A percentile compares a stretch with the other conserved stretches of the same genome.
phyloP scores from a whole-genome alignment of 2,888 invertebrate species.

The Leptogaster cylindrica region DNA sequence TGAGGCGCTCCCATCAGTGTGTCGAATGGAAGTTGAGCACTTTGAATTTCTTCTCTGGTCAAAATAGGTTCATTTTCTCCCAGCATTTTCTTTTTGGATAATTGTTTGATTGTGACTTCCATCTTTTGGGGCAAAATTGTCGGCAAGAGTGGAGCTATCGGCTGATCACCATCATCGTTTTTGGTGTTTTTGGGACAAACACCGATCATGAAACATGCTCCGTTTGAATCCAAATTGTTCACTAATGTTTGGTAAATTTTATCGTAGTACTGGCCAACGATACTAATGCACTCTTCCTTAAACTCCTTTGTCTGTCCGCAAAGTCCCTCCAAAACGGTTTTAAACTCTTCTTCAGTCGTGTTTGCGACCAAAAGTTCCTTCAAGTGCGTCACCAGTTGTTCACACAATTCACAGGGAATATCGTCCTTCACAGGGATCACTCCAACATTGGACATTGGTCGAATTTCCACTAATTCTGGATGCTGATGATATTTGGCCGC shows the following conservation, averaged over 20 bases:
- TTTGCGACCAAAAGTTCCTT: constrained; percentile 82
- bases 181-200: constrained; percentile 56
- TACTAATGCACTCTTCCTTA: constrained; percentile 73
- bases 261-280: constrained; percentile 81
- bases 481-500: constrained; percentile 70
- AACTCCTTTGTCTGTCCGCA: constrained; percentile 82
- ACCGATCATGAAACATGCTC: constrained; percentile 73
- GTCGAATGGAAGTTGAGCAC: constrained; percentile 65
- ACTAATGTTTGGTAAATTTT: constrained; percentile 74
- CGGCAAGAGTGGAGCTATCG: constrained; percentile 70
- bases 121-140: constrained; percentile 62
- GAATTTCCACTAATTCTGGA: constrained; percentile 65
- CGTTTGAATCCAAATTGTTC: constrained; percentile 71
- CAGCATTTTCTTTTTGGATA: constrained; percentile 50
- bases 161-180: constrained; percentile 49
- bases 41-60: constrained; percentile 55
- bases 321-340: constrained; percentile 75
- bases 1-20: constrained; percentile 59
- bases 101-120: constrained; percentile 53
- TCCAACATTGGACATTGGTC: constrained; percentile 66
- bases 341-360: constrained; percentile 83
- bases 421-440: constrained; percentile 67
- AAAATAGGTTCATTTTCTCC: constrained; percentile 57
- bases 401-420: constrained; percentile 84
- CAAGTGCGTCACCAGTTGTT: constrained; percentile 80